Conservation (phyloP, 2,888 invertebrate genomes). For the Troglohyphantes excavatus region DNA sequence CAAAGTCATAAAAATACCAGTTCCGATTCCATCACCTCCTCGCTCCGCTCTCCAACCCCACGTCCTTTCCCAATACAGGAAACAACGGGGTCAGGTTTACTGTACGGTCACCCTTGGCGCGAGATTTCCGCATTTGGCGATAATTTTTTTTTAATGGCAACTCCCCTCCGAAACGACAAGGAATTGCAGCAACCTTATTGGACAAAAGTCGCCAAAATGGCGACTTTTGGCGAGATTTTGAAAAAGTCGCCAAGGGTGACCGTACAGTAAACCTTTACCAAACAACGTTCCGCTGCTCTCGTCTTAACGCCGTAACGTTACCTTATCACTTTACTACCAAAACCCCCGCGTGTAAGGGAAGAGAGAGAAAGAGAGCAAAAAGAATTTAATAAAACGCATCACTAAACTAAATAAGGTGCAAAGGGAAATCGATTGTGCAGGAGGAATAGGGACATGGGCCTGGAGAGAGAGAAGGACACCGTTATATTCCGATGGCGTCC, state of each 20-base stretch:
- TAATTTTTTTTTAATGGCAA: too few relatives aligned
- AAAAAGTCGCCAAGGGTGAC: too few relatives aligned
- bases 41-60: not conserved
- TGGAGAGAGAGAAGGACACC: constrained; percentile 4
- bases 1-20: constrained; percentile 32
- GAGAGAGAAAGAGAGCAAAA: constrained; percentile 19
- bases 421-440: constrained; percentile 58
- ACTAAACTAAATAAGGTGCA: constrained; percentile 69
- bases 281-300: not conserved
- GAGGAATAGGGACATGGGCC: constrained; percentile 24
- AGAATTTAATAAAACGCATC: constrained; percentile 70
- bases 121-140: too few relatives aligned
- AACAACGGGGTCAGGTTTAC: too few relatives aligned
- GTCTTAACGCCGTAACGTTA: constrained; percentile 3
- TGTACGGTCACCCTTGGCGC: too few relatives aligned
- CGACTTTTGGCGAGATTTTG: too few relatives aligned
- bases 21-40: constrained; percentile 18
- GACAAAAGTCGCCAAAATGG: too few relatives aligned
- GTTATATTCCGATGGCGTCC: constrained; percentile 35
- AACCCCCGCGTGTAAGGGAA: not conserved
- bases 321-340: constrained; percentile 2
- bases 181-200: too few relatives aligned
- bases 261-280: too few relatives aligned
- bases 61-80: too few relatives aligned
- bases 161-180: too few relatives aligned